These are phyloP conservation scores for Cosmia pyralina DNA, from an alignment of 2,888 invertebrate genomes.

Conservation along the genomic window DNA sequence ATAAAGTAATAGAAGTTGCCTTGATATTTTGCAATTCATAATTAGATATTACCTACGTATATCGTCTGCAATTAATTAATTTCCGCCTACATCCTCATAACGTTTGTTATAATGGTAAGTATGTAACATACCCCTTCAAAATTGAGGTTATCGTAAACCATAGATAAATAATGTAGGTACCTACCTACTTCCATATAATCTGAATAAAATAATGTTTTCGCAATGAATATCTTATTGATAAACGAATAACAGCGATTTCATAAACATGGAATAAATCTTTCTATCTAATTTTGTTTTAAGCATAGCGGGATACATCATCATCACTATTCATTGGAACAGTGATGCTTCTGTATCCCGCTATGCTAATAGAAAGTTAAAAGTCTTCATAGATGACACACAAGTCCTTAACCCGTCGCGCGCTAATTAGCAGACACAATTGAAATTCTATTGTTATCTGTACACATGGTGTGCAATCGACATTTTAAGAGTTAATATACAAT, in stretches of 20 bases:
- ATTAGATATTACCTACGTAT: conserved; percentile 19
- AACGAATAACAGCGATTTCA: conserved; percentile 16
- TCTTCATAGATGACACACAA: too few relatives aligned
- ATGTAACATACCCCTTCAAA: neutral
- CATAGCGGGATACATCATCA: neutral
- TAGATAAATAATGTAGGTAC: conserved; percentile 9
- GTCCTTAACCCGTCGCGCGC: too few relatives aligned
- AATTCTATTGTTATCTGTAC: too few relatives aligned
- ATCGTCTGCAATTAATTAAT: too few relatives aligned
- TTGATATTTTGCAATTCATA: conserved; percentile 30
- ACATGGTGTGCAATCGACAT: too few relatives aligned
- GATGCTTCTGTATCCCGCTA: too few relatives aligned
- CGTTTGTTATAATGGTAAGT: too few relatives aligned
- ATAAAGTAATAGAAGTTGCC: conserved; percentile 5
- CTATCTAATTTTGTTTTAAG: neutral
- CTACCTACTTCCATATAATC: neutral
- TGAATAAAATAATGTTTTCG: conserved; percentile 1
- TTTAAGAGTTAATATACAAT: too few relatives aligned
- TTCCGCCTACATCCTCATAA: too few relatives aligned
- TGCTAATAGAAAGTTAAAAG: too few relatives aligned
- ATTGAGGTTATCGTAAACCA: conserved; percentile 29
- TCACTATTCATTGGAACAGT: too few relatives aligned
- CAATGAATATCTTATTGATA: conserved; percentile 7
- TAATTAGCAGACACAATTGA: too few relatives aligned
- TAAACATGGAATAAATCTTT: conserved; percentile 13